Evolutionary conservation across 2,888 invertebrate species (phyloP), one percentile per base, ranked within the genome.

Genomic region (Zaprionus bogoriensis): DNA sequence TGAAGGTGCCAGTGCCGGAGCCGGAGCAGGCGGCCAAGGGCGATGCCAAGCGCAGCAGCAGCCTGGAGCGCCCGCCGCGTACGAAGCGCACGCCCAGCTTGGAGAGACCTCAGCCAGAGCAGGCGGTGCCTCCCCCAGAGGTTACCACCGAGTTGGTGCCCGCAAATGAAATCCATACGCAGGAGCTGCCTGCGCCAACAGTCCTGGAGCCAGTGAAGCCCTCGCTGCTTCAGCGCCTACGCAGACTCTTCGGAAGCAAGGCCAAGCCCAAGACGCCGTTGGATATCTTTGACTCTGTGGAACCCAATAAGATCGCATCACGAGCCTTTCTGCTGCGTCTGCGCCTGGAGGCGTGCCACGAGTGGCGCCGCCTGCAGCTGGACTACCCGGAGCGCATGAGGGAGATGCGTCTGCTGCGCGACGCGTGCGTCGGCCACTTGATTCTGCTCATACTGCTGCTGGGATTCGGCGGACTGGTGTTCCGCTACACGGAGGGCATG

Each of bases 401-500:
- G 2, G 92, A 91, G 68, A 92, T 96, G 12, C 91, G 91, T 47
- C 84, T 90, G 12, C 87, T 94, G 45, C 91, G 94, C 41, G 95
- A 95, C 77, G 93, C 92, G 75, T 96, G 96, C 88, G 86, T 95
- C 53, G 92, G 93, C 41, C 93, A 95, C 78, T 89, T 95, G 19
- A 89, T 96, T n/a, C 77, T 96, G 22, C 90, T 96, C 32, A 91
- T 95, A 20, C 93, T 96, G 55, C 92, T 95, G 74, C 95, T 95
- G 80, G 96, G 97, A 3, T 91, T 95, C 46, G 97, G 96, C 1
- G 97, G 95, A 0, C 92, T 97, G 46, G 92, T 96, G 80, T 97
- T 97, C 83, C 94, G 95, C 69, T 94, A 95, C 70, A 94, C 95
- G 19, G 98, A 98, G 89, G 97, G 97, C 2, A 94, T 95, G 1